A percentile compares a stretch with the other conserved stretches of the same genome.
Evolutionary conservation across 2,888 invertebrate genomes (phyloP).

Genomic region (Creontiades dilutus): DNA sequence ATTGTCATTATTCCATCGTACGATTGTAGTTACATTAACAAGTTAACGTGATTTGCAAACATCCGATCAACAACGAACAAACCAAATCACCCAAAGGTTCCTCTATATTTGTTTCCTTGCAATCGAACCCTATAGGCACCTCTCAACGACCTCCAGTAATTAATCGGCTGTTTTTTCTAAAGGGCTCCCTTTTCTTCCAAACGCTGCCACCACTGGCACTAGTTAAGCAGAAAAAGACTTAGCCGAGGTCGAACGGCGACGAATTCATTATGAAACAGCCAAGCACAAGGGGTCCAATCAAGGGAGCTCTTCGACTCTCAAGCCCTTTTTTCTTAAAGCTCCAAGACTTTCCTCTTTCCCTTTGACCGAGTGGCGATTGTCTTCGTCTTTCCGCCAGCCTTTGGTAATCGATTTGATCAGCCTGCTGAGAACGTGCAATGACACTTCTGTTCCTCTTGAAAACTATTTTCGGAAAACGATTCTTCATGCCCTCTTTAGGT

Average conservation of each 20-base stretch:
- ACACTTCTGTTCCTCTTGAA: neutral
- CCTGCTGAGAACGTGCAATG: conserved; percentile 8
- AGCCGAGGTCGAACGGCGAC: conserved; percentile 35
- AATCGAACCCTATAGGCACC: neutral
- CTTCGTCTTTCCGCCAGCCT: conserved; percentile 34
- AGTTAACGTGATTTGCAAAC: neutral
- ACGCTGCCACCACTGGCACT: conserved; percentile 2
- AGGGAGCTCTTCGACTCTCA: conserved; percentile 19
- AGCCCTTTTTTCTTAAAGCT: conserved; percentile 37
- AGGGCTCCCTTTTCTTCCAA: neutral
- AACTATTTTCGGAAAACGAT: neutral
- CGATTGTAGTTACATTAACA: neutral
- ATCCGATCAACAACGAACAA: neutral
- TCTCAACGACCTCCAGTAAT: neutral
- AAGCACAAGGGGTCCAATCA: conserved; percentile 63
- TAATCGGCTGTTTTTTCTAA: conserved; percentile 6
- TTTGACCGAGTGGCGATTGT: conserved; percentile 52
- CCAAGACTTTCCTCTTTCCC: conserved; percentile 20
- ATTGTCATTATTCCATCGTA: too few species aligned
- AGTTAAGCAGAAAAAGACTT: conserved; percentile 40
- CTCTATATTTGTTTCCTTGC: neutral
- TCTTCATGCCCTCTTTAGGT: neutral
- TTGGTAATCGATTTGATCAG: conserved; percentile 32
- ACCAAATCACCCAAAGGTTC: neutral
- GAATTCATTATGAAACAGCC: conserved; percentile 52